A percentile compares a stretch with the other conserved stretches of the same genome.
Conservation (phyloP, 2,113 vertebrate genomes). For the Sisor rabdophorus region DNA sequence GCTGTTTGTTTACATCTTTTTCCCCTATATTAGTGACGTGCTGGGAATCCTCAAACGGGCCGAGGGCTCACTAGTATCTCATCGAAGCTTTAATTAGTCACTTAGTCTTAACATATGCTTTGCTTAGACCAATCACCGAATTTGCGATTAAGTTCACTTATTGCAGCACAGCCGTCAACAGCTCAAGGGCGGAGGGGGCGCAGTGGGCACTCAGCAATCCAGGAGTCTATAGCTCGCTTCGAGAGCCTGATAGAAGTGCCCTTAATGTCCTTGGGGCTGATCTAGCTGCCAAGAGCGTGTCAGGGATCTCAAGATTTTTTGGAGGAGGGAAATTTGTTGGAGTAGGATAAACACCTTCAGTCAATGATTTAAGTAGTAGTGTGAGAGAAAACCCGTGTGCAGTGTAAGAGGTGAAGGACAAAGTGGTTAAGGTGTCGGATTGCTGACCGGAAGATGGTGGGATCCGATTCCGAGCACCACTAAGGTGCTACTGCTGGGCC, state of each 20-base stretch:
- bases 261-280: constrained; percentile 36
- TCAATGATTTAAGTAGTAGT: constrained; percentile 23
- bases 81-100: constrained; percentile 51
- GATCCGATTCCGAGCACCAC: too few relatives aligned
- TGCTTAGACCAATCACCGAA: constrained; percentile 42
- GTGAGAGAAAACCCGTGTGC: constrained; percentile 25
- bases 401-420: constrained; percentile 12
- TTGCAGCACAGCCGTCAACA: constrained; percentile 24
- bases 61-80: constrained; percentile 34
- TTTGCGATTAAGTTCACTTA: constrained; percentile 44
- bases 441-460: too few relatives aligned
- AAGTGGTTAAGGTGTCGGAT: too few relatives aligned
- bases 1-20: constrained; percentile 57
- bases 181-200: not conserved
- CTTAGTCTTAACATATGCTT: constrained; percentile 50
- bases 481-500: too few relatives aligned
- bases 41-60: constrained; percentile 52
- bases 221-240: constrained; percentile 25
- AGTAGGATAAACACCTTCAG: constrained; percentile 34
- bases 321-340: constrained; percentile 35
- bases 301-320: constrained; percentile 33
- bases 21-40: constrained; percentile 53
- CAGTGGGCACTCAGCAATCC: constrained; percentile 18
- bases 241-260: constrained; percentile 35
- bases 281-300: constrained; percentile 45